Evolutionary conservation across 2,888 invertebrate species (phyloP).

Genomic region (Sinhomidia bicolor): DNA sequence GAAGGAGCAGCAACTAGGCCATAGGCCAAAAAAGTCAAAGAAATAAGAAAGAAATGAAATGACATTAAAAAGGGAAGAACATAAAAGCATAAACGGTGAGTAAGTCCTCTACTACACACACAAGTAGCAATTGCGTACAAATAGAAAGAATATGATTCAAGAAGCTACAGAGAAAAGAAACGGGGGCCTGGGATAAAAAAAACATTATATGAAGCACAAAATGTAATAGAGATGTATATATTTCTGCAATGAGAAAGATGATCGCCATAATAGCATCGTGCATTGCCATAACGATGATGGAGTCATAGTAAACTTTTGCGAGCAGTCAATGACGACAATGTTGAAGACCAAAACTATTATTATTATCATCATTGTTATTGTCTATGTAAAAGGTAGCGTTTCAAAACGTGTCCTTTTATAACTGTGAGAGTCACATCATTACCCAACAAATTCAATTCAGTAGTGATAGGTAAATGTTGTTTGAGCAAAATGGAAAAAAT

Average conservation of each 20-base stretch:
- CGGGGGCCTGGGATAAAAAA: not conserved
- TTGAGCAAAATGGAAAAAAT: slow-evolving; percentile 11
- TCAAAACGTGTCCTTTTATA: not conserved
- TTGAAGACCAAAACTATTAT: no score
- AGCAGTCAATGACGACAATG: no score
- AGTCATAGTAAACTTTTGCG: no score
- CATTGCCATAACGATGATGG: not conserved
- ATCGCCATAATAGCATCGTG: no score
- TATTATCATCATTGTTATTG: no score
- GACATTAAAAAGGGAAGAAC: slow-evolving; percentile 32
- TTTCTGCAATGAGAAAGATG: not conserved
- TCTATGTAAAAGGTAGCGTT: not conserved
- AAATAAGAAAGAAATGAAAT: not conserved
- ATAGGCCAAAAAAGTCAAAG: not conserved
- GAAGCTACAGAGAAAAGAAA: not conserved
- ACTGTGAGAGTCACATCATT: not conserved
- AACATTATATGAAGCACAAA: not conserved
- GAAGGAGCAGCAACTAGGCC: slow-evolving; percentile 18
- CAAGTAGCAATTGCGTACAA: not conserved
- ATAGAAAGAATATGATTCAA: not conserved
- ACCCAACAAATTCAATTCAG: not conserved
- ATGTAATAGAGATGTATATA: not conserved
- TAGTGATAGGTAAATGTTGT: no score
- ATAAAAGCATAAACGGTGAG: not conserved
- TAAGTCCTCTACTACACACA: not conserved